Evolutionary conservation across 1,140 invertebrate species (phyloP), one percentile per base, ranked within the genome.

Genomic region (Camponotus vicinus): DNA sequence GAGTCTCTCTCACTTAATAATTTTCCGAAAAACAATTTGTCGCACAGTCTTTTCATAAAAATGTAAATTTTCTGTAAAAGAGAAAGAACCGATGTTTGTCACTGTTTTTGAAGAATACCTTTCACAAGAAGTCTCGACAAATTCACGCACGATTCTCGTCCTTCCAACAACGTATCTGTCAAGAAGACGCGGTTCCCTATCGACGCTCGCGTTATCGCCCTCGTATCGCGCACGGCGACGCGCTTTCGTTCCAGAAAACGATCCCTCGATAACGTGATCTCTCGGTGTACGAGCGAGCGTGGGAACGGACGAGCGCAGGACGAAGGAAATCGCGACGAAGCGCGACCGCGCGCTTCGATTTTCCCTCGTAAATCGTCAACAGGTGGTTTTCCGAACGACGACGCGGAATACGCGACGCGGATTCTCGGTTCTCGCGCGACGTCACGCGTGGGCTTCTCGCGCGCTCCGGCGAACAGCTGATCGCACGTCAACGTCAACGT

Each of bases 351-450:
- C 67, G 69, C 88, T 88, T 92, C 88, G 88, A 93, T 94, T 92
- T 92, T 92, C 89, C 89, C 90, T 91, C 92, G 92, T 92, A 90
- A 92, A 91, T 89, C 89, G 90, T 93, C 93, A 94, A 94, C 93
- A 94, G 93, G 93, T 93, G 93, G 93, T 94, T 93, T 78, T 78
- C 63, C 66, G 88, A 87, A 82, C 73, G 70, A 61, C 73, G 75
- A 75, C 78, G 77, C 18, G 78, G 49, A 84, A 87, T 71, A 61
- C 73, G 87, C 59, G 76, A 15, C 78, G 45, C 40, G 42, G 63
- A 76, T 77, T 77, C 70, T 42, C 49, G 63, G 27, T 15, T 55
- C 61, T 34, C 27, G 21, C 32, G 27, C 18, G 49, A 13, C 27
- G 42, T 40, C 32, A 9, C 8, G 27, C 32, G 13, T 40, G 64